Conservation (phyloP, 2,113 vertebrate species). For the Thamnaconus septentrionalis region DNA sequence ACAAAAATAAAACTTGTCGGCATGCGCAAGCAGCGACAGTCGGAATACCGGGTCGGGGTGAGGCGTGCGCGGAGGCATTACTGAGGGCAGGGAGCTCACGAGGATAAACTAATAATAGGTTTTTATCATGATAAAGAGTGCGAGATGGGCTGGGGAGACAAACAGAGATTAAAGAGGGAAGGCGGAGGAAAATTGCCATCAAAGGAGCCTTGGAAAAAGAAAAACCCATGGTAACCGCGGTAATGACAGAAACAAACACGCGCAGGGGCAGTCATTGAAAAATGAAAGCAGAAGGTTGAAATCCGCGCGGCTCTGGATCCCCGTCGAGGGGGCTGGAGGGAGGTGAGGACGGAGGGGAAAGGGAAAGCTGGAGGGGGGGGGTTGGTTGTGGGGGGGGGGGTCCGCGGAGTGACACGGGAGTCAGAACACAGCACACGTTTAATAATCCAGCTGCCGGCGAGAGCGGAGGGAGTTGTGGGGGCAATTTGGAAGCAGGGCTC, state of each 20-base stretch:
- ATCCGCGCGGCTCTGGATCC: slow-evolving; percentile 38
- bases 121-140: slow-evolving; percentile 16
- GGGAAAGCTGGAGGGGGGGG: slow-evolving; percentile 42
- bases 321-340: slow-evolving; percentile 22
- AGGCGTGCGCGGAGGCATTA: not conserved
- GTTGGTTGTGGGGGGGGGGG: slow-evolving; percentile 41
- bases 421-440: slow-evolving; percentile 27
- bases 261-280: slow-evolving; percentile 49
- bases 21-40: too few species aligned
- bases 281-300: slow-evolving; percentile 36
- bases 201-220: slow-evolving; percentile 40
- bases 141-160: slow-evolving; percentile 23
- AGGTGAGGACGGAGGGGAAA: slow-evolving; percentile 21
- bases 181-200: slow-evolving; percentile 24
- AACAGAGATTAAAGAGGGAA: slow-evolving; percentile 20
- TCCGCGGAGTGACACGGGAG: slow-evolving; percentile 3
- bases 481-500: slow-evolving; percentile 34
- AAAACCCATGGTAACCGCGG: slow-evolving; percentile 59
- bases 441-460: slow-evolving; percentile 40
- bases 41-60: not conserved
- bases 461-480: slow-evolving; percentile 36
- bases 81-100: not conserved
- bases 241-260: slow-evolving; percentile 52
- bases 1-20: too few species aligned
- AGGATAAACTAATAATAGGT: slow-evolving; percentile 34